Percentiles rank a stretch among this genome's conserved stretches.
Evolutionary conservation across 2,113 vertebrate genomes (phyloP).

Genomic region (Ornithorhynchus anatinus): DNA sequence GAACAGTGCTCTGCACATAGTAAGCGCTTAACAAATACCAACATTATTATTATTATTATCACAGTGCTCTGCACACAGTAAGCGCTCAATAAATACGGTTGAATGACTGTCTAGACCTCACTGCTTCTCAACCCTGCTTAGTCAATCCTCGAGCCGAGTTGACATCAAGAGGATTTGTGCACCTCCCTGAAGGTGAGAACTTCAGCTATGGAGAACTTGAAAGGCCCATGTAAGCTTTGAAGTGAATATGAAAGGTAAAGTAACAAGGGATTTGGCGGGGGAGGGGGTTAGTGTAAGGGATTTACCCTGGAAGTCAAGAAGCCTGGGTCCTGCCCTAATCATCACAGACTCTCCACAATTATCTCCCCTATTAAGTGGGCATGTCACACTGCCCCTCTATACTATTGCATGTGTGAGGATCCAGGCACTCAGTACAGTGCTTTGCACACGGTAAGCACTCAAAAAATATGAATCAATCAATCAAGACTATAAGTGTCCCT

Average conservation of each 20-base stretch:
- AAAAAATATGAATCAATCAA: too few relatives aligned
- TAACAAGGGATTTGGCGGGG: neutral
- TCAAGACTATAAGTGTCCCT: too few relatives aligned
- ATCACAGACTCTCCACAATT: neutral
- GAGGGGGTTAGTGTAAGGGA: neutral
- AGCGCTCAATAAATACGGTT: too few relatives aligned
- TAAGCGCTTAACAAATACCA: too few relatives aligned
- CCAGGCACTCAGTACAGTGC: too few relatives aligned
- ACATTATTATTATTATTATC: too few relatives aligned
- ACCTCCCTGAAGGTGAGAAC: conserved; percentile 40
- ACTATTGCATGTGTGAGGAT: conserved; percentile 9
- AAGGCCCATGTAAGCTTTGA: conserved; percentile 50
- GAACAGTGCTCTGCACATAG: too few relatives aligned
- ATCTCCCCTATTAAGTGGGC: neutral
- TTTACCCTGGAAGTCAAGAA: conserved; percentile 4
- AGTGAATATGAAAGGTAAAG: conserved; percentile 52
- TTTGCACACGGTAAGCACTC: too few relatives aligned
- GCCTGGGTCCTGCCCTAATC: neutral
- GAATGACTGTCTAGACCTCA: too few relatives aligned
- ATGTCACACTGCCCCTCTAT: neutral
- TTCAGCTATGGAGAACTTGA: conserved; percentile 50
- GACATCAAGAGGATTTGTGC: conserved; percentile 39
- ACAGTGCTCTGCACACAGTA: too few relatives aligned
- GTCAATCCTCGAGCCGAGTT: too few relatives aligned
- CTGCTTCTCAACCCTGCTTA: too few relatives aligned